A percentile compares a stretch with the other conserved stretches of the same genome.
These are phyloP conservation scores for Idris sp. DNA, from an alignment of 1,140 invertebrate species.

Conservation along the genomic window DNA sequence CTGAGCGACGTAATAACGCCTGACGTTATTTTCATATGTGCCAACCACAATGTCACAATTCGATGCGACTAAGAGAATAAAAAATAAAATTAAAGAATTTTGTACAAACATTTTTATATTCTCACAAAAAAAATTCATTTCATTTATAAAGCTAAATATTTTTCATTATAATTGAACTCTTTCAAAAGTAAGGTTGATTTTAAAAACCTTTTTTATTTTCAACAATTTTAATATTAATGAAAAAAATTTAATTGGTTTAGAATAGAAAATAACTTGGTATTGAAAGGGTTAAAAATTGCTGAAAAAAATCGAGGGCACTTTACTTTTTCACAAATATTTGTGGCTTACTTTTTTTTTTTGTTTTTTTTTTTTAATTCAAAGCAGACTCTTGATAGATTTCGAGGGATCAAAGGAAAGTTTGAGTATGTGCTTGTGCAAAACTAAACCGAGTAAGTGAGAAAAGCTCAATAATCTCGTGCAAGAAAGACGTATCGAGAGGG, in stretches of 20 bases:
- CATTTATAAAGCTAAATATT: no score
- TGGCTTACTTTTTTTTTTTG: not conserved
- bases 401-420: slow-evolving; percentile 52
- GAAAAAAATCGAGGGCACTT: no score
- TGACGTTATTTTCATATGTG: slow-evolving; percentile 59
- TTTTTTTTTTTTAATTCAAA: slow-evolving; percentile 35
- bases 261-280: no score
- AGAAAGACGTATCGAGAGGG: slow-evolving; percentile 75
- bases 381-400: slow-evolving; percentile 48
- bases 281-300: no score
- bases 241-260: not conserved
- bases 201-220: no score
- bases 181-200: no score
- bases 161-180: no score
- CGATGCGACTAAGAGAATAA: slow-evolving; percentile 34
- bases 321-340: no score
- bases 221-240: no score
- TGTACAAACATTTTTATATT: no score
- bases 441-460: slow-evolving; percentile 55
- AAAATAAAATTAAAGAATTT: slow-evolving; percentile 53
- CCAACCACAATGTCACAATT: slow-evolving; percentile 51
- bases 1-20: slow-evolving; percentile 56
- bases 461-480: slow-evolving; percentile 64
- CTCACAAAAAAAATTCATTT: not conserved
- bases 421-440: slow-evolving; percentile 53